Percentiles rank a stretch among this genome's conserved stretches.
Conservation (phyloP, 2,797 vertebrate genomes). For the Pseudochirops corinnae region DNA sequence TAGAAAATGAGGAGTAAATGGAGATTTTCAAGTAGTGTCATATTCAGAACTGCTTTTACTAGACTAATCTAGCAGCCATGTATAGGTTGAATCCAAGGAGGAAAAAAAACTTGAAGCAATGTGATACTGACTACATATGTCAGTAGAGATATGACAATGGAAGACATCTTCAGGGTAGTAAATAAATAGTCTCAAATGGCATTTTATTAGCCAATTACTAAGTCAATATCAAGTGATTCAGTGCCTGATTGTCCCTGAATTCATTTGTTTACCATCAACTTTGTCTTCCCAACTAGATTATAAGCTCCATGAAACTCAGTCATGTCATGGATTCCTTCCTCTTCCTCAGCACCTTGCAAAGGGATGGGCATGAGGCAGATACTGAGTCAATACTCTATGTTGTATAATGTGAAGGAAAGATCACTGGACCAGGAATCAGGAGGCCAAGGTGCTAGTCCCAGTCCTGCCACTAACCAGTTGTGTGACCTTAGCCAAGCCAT, state of each 20-base stretch:
- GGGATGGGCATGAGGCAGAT: background rate
- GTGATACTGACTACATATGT: background rate
- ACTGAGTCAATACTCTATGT: background rate
- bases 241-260: background rate
- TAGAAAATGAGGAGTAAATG: background rate
- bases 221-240: background rate
- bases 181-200: background rate
- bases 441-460: background rate
- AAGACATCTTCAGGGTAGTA: background rate
- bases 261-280: background rate
- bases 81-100: background rate
- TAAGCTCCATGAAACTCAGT: background rate
- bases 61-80: background rate
- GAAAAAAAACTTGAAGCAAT: background rate
- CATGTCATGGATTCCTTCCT: background rate
- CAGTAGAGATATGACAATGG: background rate
- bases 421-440: background rate
- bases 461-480: background rate
- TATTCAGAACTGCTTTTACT: background rate
- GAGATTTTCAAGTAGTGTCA: background rate
- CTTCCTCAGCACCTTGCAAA: background rate
- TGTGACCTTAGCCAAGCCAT: background rate
- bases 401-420: background rate
- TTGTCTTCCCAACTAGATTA: background rate
- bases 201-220: background rate